Conservation (phyloP, 2,797 vertebrate species). For the Trematomus bernacchii region DNA sequence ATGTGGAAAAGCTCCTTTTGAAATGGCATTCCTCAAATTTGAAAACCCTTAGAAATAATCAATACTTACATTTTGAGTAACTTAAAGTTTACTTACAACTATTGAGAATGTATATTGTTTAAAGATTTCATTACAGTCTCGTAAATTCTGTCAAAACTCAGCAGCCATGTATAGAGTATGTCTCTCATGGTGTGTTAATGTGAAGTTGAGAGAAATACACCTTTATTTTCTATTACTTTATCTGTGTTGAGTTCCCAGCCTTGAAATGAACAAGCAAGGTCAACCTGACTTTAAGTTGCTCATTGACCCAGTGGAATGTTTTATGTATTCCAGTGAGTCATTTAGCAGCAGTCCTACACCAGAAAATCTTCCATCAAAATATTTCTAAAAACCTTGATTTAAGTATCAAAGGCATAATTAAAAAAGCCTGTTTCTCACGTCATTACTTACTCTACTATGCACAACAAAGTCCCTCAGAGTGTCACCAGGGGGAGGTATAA, state of each 20-base stretch:
- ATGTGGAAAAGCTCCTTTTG: neutral
- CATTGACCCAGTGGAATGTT: neutral
- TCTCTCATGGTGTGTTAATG: neutral
- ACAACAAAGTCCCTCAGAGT: neutral
- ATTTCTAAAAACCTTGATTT: neutral
- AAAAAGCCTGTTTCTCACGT: no score
- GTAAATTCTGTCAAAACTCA: neutral
- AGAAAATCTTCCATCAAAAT: neutral
- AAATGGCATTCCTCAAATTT: neutral
- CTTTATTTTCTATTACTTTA: conserved; percentile 10
- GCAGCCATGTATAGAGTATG: neutral
- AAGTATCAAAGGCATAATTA: no score
- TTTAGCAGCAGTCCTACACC: neutral
- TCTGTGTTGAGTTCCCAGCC: conserved; percentile 30
- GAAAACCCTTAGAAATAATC: neutral
- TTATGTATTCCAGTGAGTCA: neutral
- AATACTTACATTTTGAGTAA: neutral
- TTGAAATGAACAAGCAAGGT: conserved; percentile 21
- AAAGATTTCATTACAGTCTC: neutral
- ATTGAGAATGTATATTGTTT: neutral
- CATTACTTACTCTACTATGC: fast-evolving
- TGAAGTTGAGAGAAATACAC: neutral
- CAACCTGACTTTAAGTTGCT: conserved; percentile 10
- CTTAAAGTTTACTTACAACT: neutral
- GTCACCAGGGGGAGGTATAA: conserved; percentile 64